A percentile compares a stretch with the other conserved stretches of the same genome.
Conservation (phyloP, 2,113 vertebrate species). For the Erythrocebus patas region DNA sequence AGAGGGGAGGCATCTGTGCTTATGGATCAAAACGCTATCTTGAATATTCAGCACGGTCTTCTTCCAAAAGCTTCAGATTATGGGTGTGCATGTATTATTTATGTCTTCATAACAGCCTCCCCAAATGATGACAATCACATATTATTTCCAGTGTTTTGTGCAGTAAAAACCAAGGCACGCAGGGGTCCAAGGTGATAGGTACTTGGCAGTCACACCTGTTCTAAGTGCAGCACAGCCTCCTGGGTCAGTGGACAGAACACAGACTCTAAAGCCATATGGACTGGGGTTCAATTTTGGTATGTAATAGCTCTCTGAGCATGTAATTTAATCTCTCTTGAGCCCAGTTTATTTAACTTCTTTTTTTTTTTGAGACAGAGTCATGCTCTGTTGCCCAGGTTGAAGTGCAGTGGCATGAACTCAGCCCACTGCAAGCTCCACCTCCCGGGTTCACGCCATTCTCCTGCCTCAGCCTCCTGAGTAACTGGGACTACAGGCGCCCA, state of each 20-base stretch:
- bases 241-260: no score
- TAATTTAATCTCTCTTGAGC: not conserved
- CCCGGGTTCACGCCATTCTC: no score
- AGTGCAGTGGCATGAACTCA: no score
- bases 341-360: not conserved
- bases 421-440: no score
- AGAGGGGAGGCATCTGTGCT: not conserved
- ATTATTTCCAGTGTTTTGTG: not conserved
- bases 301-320: not conserved
- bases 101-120: not conserved
- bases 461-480: no score
- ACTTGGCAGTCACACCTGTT: no score
- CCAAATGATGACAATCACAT: not conserved
- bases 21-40: not conserved
- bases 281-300: not conserved
- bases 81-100: not conserved
- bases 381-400: no score
- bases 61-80: not conserved
- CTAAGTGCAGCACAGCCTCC: not conserved
- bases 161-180: not conserved
- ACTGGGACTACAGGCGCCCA: no score
- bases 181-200: accelerated
- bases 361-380: no score
- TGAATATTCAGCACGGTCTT: not conserved
- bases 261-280: not conserved